These are phyloP conservation scores for Melieria crassipennis DNA, from an alignment of 2,888 invertebrate genomes.

Conservation along the genomic window DNA sequence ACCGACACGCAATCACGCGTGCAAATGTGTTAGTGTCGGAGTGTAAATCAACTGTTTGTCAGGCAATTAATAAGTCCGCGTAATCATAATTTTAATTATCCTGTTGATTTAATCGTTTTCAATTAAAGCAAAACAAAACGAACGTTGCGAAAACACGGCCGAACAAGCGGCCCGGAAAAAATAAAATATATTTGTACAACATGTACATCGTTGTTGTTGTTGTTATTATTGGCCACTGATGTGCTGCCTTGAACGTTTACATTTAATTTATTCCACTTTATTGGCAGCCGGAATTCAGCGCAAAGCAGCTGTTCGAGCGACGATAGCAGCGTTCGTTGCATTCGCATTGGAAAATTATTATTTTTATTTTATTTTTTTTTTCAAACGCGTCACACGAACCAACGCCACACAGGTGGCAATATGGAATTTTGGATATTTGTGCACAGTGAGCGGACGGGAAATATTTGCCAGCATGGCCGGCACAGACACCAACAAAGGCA, in stretches of 20 bases:
- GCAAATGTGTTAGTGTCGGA: no score
- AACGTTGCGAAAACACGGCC: constrained; percentile 7
- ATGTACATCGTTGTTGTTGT: background rate
- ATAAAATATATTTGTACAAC: background rate
- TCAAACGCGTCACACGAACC: no score
- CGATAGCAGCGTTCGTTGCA: no score
- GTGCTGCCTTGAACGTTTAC: background rate
- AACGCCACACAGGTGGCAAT: no score
- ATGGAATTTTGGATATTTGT: no score
- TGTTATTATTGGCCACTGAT: background rate
- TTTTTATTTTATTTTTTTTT: no score
- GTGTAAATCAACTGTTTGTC: constrained; percentile 14
- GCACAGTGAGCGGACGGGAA: no score
- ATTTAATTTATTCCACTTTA: background rate
- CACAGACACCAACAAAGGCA: no score
- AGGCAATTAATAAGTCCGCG: constrained; percentile 42
- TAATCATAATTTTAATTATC: constrained; percentile 50
- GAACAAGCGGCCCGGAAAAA: background rate
- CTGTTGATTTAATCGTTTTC: constrained; percentile 57
- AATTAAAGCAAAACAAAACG: constrained; percentile 49
- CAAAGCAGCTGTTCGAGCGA: no score
- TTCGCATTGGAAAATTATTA: no score
- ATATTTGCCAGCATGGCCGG: no score
- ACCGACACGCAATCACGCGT: no score
- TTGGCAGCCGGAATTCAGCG: background rate